phyloP scores from a whole-genome alignment of 2,797 vertebrate species.

The Morus bassanus region DNA sequence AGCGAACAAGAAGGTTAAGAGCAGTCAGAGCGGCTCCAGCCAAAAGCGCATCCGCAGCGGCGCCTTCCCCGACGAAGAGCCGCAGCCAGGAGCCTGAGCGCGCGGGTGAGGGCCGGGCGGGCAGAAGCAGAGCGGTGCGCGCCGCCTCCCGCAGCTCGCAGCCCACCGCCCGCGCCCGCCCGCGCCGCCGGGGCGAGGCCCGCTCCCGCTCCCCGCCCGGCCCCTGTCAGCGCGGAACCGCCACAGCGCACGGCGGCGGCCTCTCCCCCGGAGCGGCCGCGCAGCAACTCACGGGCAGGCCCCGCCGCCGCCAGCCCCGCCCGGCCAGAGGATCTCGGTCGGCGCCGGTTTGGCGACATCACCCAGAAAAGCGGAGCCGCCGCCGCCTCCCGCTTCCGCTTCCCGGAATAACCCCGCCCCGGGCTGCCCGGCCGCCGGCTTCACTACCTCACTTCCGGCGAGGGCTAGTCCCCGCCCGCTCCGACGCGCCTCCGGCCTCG shows the following conservation, averaged over 20 bases:
- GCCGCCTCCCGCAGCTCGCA: too few species aligned
- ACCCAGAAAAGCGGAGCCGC: background rate
- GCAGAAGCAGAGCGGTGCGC: fast-evolving
- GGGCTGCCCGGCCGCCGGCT: too few species aligned
- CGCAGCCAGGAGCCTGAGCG: fast-evolving
- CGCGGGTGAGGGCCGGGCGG: fast-evolving
- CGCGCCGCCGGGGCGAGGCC: background rate
- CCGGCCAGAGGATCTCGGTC: background rate
- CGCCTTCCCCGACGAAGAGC: fast-evolving
- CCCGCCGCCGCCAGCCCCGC: background rate
- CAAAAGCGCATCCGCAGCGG: fast-evolving
- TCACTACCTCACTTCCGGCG: background rate
- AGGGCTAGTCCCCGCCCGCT: fast-evolving
- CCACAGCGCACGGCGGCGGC: fast-evolving
- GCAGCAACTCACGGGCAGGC: background rate
- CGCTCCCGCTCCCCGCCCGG: too few species aligned
- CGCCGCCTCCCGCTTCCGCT: background rate
- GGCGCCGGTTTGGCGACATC: background rate
- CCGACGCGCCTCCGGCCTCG: background rate
- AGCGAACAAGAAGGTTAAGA: fast-evolving
- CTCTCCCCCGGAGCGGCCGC: background rate
- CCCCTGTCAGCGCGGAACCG: background rate
- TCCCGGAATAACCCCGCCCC: background rate
- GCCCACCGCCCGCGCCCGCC: background rate
- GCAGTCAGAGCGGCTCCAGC: fast-evolving